phyloP scores from a whole-genome alignment of 2,888 invertebrate genomes.

The Eupithecia inturbata region DNA sequence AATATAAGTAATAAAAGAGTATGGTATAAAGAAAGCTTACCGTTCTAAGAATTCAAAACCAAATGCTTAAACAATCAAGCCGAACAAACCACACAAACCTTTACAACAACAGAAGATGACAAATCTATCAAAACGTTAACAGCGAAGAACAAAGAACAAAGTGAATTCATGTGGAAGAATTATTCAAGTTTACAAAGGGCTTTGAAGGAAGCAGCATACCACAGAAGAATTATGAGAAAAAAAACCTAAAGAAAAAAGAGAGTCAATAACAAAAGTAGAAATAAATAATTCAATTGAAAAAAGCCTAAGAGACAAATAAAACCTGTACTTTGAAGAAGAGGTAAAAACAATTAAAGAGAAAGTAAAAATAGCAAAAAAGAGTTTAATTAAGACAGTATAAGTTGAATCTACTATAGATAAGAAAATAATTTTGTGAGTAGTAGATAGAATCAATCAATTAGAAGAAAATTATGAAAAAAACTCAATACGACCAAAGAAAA shows the following conservation, averaged over 20 bases:
- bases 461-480: too few species aligned
- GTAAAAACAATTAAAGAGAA: not conserved
- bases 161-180: not conserved
- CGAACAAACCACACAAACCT: not conserved
- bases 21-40: not conserved
- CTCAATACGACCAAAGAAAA: too few species aligned
- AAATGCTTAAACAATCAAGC: not conserved
- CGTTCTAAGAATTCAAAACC: not conserved
- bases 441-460: too few species aligned
- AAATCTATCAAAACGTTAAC: not conserved
- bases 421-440: too few species aligned
- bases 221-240: not conserved
- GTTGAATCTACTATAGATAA: not conserved
- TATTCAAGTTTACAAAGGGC: not conserved
- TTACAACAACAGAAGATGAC: too few species aligned
- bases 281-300: not conserved
- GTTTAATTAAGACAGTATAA: not conserved
- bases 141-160: not conserved
- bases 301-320: not conserved
- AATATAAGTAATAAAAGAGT: not conserved
- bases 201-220: not conserved
- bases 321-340: not conserved
- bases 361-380: not conserved
- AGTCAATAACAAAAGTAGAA: not conserved
- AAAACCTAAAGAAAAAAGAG: not conserved